Evolutionary conservation across 2,797 vertebrate species (phyloP), one percentile per base, ranked within the genome.

Genomic region (Aldrovandia affinis): DNA sequence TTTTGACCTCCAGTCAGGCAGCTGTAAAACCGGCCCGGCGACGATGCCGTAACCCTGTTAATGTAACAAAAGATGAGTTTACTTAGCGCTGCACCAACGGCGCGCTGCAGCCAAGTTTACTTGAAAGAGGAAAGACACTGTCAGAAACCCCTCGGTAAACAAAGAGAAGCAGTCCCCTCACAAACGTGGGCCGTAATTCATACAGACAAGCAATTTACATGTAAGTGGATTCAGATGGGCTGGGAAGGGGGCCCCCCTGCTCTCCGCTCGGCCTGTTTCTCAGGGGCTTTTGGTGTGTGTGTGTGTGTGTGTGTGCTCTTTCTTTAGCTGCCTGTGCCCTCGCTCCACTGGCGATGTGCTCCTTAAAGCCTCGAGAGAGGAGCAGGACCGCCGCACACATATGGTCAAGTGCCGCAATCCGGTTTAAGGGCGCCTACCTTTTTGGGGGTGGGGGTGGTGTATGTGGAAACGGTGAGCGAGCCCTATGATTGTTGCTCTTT

Each of bases 221-320:
- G 95, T 96, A 97, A 96, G 96, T 97, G 96, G 95, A 96, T 96
- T 96, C 96, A 96, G 94, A 96, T 97, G 96, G 95, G 89, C 90
- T 86, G 87, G 90, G 30, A 85, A 93, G 94, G 91, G 94, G 94
- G 92, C 92, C 88, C 91, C 91, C 90, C 89, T 91, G 88, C 88
- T 89, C 87, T 90, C 87, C 88, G 42, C 81, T 70, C 52, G 42
- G 83, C 73, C 80, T 42, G n/a, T 14, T 77, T 81, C 54, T 12
- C 54, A n/a, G n/a, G n/a, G n/a, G n/a, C n/a, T n/a, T n/a, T n/a
- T n/a, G n/a, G n/a, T 3, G 28, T 30, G 2, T 22, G n/a, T 28
- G 15, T 78, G 50, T 39, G 44, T 44, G 36, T 82, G n/a, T 73
- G n/a, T 65, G 33, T 14, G 42, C 36, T 36, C 12, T 36, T 70